These are phyloP conservation scores for Paragorgia papillata DNA, from an alignment of 92 coral and sea anemone genomes.

Conservation along the genomic window DNA sequence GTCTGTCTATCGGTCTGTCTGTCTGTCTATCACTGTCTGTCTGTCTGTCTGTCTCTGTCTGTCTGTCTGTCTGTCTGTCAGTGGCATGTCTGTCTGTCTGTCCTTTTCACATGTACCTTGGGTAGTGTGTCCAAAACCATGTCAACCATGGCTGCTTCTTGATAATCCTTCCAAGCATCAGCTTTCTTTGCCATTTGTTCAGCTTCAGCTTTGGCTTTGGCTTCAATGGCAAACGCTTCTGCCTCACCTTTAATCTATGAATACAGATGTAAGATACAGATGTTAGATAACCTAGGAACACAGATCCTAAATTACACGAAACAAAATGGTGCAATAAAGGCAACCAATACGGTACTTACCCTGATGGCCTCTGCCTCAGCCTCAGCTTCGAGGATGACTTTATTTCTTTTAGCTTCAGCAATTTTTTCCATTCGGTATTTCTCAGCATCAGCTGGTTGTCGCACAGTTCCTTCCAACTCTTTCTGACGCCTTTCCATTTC, in stretches of 20 bases:
- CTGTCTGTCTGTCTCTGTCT: too few relatives aligned
- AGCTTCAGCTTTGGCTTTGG: constrained; percentile 97
- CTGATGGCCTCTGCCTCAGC: constrained; percentile 83
- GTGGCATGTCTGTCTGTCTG: too few relatives aligned
- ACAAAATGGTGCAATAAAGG: too few relatives aligned
- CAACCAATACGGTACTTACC: constrained; percentile 49
- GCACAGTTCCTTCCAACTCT: constrained; percentile 90
- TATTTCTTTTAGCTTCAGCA: constrained; percentile 93
- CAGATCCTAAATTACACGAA: too few relatives aligned
- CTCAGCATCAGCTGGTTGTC: constrained; percentile 93
- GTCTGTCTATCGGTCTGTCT: too few relatives aligned
- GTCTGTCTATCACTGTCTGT: too few relatives aligned
- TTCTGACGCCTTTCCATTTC: constrained; percentile 91
- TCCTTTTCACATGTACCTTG: constrained; percentile 64
- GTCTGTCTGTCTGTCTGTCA: too few relatives aligned
- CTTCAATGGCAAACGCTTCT: constrained; percentile 95
- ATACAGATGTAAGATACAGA: background rate
- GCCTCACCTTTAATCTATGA: constrained; percentile 93
- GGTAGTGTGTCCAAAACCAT: constrained; percentile 98
- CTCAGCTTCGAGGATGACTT: constrained; percentile 92
- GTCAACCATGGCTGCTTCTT: constrained; percentile 97
- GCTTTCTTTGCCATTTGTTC: constrained; percentile 99
- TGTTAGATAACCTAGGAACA: background rate
- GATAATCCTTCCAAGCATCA: constrained; percentile 98
- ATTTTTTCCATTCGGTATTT: constrained; percentile 89